Conservation (phyloP, 2,888 invertebrate genomes). For the Andrena trimmerana region DNA sequence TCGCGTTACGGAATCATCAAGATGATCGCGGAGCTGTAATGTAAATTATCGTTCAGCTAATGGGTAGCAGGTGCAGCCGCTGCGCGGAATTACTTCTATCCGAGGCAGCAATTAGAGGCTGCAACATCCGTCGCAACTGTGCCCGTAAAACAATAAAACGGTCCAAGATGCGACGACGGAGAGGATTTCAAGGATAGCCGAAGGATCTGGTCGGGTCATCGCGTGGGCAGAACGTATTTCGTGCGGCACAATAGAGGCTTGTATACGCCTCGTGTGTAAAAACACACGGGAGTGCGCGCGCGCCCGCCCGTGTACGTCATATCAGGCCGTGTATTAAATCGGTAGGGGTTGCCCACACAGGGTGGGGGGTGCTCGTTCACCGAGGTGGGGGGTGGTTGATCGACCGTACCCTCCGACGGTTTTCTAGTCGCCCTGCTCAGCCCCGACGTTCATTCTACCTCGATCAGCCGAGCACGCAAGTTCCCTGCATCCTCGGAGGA, state of each 20-base stretch:
- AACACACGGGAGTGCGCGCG: conserved; percentile 11
- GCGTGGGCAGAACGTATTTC: conserved; percentile 66
- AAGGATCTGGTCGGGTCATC: conserved; percentile 61
- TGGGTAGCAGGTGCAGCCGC: too few relatives aligned
- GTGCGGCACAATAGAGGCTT: conserved; percentile 28
- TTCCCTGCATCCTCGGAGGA: conserved; percentile 37
- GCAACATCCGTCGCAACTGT: too few relatives aligned
- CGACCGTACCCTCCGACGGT: conserved; percentile 71
- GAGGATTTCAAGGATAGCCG: conserved; percentile 43
- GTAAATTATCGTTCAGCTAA: too few relatives aligned
- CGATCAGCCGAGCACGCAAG: conserved; percentile 60
- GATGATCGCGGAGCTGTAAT: too few relatives aligned
- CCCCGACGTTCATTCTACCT: conserved; percentile 72
- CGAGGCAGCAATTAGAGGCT: not conserved
- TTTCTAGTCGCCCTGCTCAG: conserved; percentile 71
- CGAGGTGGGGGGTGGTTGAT: conserved; percentile 72
- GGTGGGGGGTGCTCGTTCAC: conserved; percentile 55
- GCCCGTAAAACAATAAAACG: conserved; percentile 8
- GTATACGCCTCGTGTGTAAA: conserved; percentile 18
- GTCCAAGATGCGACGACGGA: not conserved
- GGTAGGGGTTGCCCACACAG: conserved; percentile 44
- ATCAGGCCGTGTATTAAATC: conserved; percentile 21
- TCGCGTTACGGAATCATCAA: too few relatives aligned
- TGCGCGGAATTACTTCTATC: too few relatives aligned
- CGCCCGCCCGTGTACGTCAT: conserved; percentile 40